Percentiles rank a stretch among this genome's conserved stretches.
Conservation (phyloP, 2,888 invertebrate species). For the Tinea trinotella region DNA sequence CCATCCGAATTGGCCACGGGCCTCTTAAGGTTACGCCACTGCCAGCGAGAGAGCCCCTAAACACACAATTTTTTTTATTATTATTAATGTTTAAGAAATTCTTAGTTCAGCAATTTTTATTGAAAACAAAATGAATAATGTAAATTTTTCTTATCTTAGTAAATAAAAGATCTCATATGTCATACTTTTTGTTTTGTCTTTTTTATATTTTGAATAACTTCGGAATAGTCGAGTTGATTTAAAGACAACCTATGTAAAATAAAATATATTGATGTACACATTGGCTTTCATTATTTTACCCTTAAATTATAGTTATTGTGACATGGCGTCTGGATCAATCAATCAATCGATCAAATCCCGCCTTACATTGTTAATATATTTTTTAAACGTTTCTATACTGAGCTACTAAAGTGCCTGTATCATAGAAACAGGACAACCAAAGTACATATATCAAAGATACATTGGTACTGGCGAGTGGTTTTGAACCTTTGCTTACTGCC, state of each 20-base stretch:
- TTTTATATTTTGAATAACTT: slow-evolving; percentile 72
- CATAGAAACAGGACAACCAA: too few relatives aligned
- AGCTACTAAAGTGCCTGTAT: too few relatives aligned
- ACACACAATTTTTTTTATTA: neutral
- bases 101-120: slow-evolving; percentile 63
- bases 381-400: too few relatives aligned
- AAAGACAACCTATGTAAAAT: slow-evolving; percentile 73
- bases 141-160: slow-evolving; percentile 71
- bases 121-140: slow-evolving; percentile 43
- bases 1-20: too few relatives aligned
- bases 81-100: slow-evolving; percentile 33
- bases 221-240: slow-evolving; percentile 70
- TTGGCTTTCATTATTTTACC: slow-evolving; percentile 29
- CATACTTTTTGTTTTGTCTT: slow-evolving; percentile 72
- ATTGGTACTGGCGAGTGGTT: too few relatives aligned
- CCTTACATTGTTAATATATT: too few relatives aligned
- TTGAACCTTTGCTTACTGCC: too few relatives aligned
- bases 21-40: neutral
- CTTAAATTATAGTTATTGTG: too few relatives aligned
- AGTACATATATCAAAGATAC: too few relatives aligned
- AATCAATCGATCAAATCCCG: too few relatives aligned
- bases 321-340: too few relatives aligned
- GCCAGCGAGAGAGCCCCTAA: neutral
- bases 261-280: slow-evolving; percentile 73
- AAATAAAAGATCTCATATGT: slow-evolving; percentile 71